Conservation (phyloP, 2,113 vertebrate genomes). For the Aphyosemion australe region DNA sequence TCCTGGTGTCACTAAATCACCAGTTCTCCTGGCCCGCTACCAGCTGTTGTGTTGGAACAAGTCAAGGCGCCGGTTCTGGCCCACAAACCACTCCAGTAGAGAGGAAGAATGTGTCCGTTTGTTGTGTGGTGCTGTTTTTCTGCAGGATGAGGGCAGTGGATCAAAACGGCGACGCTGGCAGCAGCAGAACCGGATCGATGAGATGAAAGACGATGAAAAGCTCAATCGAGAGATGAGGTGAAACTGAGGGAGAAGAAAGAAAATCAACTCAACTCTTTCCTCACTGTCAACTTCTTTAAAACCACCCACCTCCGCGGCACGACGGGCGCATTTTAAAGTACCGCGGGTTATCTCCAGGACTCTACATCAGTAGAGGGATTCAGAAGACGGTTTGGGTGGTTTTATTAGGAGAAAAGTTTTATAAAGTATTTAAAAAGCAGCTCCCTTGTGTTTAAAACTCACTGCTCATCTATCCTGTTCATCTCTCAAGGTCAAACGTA, state of each 20-base stretch:
- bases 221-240: not conserved
- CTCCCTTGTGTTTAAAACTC: not conserved
- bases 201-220: not conserved
- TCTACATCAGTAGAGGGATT: too few species aligned
- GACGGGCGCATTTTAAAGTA: not conserved
- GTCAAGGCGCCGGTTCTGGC: too few species aligned
- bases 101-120: not conserved
- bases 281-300: not conserved
- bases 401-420: not conserved
- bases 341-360: not conserved
- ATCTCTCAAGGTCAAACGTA: constrained; percentile 1
- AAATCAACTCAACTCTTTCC: constrained; percentile 1
- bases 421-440: not conserved
- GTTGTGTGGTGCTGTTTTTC: too few species aligned
- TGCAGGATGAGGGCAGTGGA: not conserved
- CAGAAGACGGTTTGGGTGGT: not conserved
- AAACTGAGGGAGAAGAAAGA: not conserved
- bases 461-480: not conserved
- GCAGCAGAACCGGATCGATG: too few species aligned
- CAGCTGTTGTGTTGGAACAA: too few species aligned
- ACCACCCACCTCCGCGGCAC: too few species aligned
- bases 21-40: too few species aligned
- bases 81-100: not conserved
- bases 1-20: too few species aligned
- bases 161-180: not conserved